Percentiles rank a stretch among this genome's conserved stretches.
Evolutionary conservation across 2,113 vertebrate species (phyloP).

Genomic region (Hyperoodon ampullatus): DNA sequence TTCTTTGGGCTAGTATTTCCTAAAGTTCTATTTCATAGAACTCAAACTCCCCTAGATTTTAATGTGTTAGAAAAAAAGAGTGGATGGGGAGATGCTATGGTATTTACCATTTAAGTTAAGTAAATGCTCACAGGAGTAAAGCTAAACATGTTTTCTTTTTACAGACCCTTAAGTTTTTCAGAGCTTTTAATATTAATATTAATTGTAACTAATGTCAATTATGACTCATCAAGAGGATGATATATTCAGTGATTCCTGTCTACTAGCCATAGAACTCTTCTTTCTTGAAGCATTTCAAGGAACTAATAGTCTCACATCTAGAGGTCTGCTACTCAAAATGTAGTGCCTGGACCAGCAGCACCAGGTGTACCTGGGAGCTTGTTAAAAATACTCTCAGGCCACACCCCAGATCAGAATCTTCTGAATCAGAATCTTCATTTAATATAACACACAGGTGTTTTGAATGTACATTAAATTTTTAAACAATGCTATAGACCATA

Average conservation of each 20-base stretch:
- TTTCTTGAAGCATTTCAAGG: conserved; percentile 7
- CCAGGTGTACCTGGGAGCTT: background rate
- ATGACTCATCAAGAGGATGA: background rate
- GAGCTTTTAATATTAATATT: background rate
- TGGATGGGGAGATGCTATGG: background rate
- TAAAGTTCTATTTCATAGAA: background rate
- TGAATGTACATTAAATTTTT: background rate
- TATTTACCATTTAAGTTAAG: background rate
- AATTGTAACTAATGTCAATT: background rate
- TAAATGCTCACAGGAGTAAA: background rate
- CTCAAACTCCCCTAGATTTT: background rate
- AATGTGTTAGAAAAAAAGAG: background rate
- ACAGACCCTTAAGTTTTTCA: background rate
- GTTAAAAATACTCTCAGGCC: background rate
- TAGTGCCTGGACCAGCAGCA: background rate
- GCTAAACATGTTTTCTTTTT: background rate
- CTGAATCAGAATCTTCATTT: background rate
- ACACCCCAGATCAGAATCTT: background rate
- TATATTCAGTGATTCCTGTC: background rate
- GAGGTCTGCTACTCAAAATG: background rate
- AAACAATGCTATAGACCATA: background rate
- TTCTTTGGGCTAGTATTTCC: background rate
- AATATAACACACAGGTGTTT: background rate
- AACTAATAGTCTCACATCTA: background rate
- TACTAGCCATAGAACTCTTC: background rate